Evolutionary conservation across 2,888 invertebrate genomes (phyloP), one percentile per base, ranked within the genome.

Genomic region (Hipparchia semele): DNA sequence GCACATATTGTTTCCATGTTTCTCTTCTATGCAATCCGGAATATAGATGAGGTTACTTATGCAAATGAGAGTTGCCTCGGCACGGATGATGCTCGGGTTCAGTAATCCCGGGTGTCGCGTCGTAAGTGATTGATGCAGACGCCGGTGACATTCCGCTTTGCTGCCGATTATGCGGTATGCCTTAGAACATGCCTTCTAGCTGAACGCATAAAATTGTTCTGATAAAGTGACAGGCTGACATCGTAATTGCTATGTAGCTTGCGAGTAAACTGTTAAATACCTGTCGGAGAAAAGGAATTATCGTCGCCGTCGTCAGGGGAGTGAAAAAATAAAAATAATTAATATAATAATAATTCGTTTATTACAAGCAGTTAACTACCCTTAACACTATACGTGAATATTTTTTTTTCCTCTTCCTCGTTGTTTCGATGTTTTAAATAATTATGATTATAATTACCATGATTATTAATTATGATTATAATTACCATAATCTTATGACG

Each of bases 21-120:
- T 81, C 86, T 86, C 86, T 82, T 83, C 77, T 85, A 82, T 88
- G 90, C 90, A 90, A 39, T 86, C 87, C 86, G 88, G 91, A 91
- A 91, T 91, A 91, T 90, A 91, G 89, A 91, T 91, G 91, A 90
- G 91, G 87, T 90, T 91, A 90, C 90, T 91, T 91, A 91, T 91
- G 91, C 90, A 90, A 90, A 91, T 91, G 87, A 83, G 81, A 84
- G 84, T 86, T 84, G 87, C 87, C 85, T 85, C 84, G 82, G 80
- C 82, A 84, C 84, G 86, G 84, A 86, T 89, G 90, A 89, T 87
- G 88, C 87, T 82, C 83, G 79, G 86, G 83, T 85, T 84, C 82
- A 84, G 87, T 89, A 90, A 90, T 90, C 88, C 89, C 86, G 74
- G 81, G 68, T 60, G 59, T 51, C 68, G 83, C 87, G 86, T 87